Conservation (phyloP, 2,797 vertebrate species). For the Lagodon rhomboides region DNA sequence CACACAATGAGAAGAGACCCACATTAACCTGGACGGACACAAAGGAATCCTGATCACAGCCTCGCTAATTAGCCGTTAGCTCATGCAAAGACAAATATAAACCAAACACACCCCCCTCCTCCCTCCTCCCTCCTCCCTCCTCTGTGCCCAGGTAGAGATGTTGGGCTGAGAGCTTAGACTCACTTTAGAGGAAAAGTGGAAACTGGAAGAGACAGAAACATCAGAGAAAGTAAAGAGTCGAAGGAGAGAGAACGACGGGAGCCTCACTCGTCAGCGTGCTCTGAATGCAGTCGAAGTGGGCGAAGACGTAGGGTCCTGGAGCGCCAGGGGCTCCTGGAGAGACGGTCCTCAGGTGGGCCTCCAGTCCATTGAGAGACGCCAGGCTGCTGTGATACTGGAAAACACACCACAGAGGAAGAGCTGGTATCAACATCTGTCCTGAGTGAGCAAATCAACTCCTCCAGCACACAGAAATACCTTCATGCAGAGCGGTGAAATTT, state of each 20-base stretch:
- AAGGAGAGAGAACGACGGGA: not conserved
- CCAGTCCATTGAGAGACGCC: slow-evolving; percentile 95
- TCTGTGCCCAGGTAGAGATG: slow-evolving; percentile 3
- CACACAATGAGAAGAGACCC: slow-evolving; percentile 71
- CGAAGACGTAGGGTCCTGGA: slow-evolving; percentile 86
- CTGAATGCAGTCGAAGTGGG: slow-evolving; percentile 92
- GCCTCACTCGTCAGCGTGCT: slow-evolving; percentile 89
- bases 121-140: not conserved
- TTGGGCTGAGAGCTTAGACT: slow-evolving; percentile 20
- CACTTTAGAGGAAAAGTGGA: slow-evolving; percentile 44
- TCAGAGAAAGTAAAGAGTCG: not conserved
- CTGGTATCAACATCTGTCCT: too few relatives aligned
- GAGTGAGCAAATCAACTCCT: too few relatives aligned
- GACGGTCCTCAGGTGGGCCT: slow-evolving; percentile 91
- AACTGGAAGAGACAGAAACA: slow-evolving; percentile 40
- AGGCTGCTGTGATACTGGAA: slow-evolving; percentile 94
- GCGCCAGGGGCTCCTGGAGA: slow-evolving; percentile 64
- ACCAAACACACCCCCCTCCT: not conserved
- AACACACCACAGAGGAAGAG: slow-evolving; percentile 36
- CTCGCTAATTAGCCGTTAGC: slow-evolving; percentile 57
- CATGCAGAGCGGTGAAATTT: too few relatives aligned
- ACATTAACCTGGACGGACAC: slow-evolving; percentile 64
- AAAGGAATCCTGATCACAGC: slow-evolving; percentile 66
- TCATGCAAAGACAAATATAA: slow-evolving; percentile 63
- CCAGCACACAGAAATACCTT: too few relatives aligned